Percentiles rank a stretch among this genome's conserved stretches.
These are phyloP conservation scores for Hanleya hanleyi DNA, from an alignment of 2,888 invertebrate genomes.

Conservation along the genomic window DNA sequence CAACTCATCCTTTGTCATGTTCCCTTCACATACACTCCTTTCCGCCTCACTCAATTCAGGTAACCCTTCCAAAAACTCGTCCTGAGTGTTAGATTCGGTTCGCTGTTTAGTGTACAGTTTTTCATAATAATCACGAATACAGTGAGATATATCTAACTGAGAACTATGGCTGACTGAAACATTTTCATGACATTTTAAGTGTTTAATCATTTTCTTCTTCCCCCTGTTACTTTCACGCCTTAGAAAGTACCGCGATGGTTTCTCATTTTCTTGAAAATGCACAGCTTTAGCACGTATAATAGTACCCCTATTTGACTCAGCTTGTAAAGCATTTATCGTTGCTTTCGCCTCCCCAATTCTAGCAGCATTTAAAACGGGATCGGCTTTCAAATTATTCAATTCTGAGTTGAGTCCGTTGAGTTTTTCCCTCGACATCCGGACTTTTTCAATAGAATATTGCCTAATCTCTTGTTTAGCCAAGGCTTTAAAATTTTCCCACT, in stretches of 20 bases:
- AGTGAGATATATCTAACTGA: not conserved
- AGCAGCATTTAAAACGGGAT: not conserved
- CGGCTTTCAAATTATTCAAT: not conserved
- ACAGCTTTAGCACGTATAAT: not conserved
- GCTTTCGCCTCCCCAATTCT: not conserved
- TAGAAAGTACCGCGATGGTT: not conserved
- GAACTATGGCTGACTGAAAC: not conserved
- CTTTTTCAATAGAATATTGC: not conserved
- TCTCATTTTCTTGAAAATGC: not conserved
- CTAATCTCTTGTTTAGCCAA: not conserved
- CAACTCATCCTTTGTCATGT: not conserved
- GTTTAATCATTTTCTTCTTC: constrained; percentile 1
- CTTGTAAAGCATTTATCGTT: not conserved
- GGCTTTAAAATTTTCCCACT: not conserved
- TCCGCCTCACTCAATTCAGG: not conserved
- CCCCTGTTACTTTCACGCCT: not conserved
- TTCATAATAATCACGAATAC: not conserved
- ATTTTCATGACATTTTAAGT: not conserved
- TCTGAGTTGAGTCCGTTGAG: not conserved
- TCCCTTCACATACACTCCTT: not conserved
- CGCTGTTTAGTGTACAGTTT: not conserved
- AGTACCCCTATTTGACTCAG: not conserved
- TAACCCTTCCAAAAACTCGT: not conserved
- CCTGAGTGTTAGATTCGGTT: not conserved
- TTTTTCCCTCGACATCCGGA: not conserved